Evolutionary conservation across 2,797 vertebrate genomes (phyloP), one percentile per base, ranked within the genome.

Genomic region (Sebastes cheni): DNA sequence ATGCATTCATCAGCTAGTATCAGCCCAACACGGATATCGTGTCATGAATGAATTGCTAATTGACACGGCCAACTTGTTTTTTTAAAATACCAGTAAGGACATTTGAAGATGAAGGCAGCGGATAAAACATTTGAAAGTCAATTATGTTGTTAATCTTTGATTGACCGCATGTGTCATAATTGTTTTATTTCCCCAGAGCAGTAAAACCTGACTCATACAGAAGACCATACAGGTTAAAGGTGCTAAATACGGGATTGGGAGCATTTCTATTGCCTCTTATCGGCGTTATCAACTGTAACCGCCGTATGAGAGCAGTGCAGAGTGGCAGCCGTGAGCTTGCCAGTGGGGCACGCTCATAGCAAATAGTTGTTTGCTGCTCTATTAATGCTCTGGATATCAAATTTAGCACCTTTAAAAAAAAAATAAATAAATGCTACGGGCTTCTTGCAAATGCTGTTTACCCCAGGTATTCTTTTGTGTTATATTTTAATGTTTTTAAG

Each of bases 371-470:
- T 18, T 46, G 42, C 42, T 18, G 42, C 42, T 42, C 39, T 42
- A 46, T 46, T 46, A 46, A 46, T 46, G 42, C 16, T 46, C 42
- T 46, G 42, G 42, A 46, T 46, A 46, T 46, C 16, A 18, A 46
- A 46, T 46, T 46, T 46, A 0, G 42, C 16, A 46, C 42, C 42
- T 46, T 22, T 23, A 56, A 25, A 30, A 61, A 23, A 65, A 60
- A 75, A 13, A 2, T 4, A 1, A 32, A 36, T 4, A 36, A 36
- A 36, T n/a, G 3, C 62, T 72, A 42, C 34, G 14, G 39, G 67
- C 58, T 72, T 60, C 73, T 74, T 81, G 46, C 72, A 75, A 79
- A 79, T 79, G 36, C 39, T 60, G n/a, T 74, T 80, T 29, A 78
- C 62, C 10, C 18, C 62, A 81, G 58, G 18, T 75, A 54, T 59